Base-by-base conservation (phyloP, 1,140 invertebrate species). In the Caenorhabditis inopinata region DNA sequence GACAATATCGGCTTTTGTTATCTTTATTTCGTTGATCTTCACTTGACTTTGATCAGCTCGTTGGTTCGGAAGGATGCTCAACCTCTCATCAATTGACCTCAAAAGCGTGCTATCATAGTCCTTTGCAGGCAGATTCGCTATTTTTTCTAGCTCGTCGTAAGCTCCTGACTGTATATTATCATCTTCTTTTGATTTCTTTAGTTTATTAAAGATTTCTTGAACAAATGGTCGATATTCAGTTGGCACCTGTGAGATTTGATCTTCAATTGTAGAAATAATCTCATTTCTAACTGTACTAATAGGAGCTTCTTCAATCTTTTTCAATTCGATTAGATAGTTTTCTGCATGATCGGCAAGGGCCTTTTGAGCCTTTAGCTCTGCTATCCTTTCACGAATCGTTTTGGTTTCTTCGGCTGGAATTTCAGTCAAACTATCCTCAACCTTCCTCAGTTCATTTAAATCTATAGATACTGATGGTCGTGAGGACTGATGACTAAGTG, bases 301-400 rank as follows among this genome's bases (percentile, higher is more conserved):
- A 25, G 74, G 74, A 42, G 48, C 48, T n/a, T 29, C 45, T 48
- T 75, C 74, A 23, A 75, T 47, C 23, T 75, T 49, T 21, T 75
- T 75, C 74, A 75, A 25, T 48, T 75, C 47, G 5, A 48, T 48
- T 2, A 75, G 18, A 47, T 48, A 51, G 29, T 47, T 49, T 47
- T 75, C 45, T 35, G 74, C 74, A 18, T 75, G 74, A 47, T 48
- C 58, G 11, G 58, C 58, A 38, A 68, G 32, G 2, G 58, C 29
- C n/a, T 68, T 68, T 21, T 68, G 29, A 18, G 58, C 38, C 38
- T 21, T 68, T 11, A 68, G 23, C 16, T 68, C n/a, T 12, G 58
- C 29, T 2, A 68, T 68, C n/a, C 11, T 21, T 2, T 68, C 58
- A 38, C 32, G 58, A 42, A 42, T 68, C 12, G 3, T 7, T 5